Conservation (phyloP, 2,797 vertebrate genomes). For the Aphelocoma californica region DNA sequence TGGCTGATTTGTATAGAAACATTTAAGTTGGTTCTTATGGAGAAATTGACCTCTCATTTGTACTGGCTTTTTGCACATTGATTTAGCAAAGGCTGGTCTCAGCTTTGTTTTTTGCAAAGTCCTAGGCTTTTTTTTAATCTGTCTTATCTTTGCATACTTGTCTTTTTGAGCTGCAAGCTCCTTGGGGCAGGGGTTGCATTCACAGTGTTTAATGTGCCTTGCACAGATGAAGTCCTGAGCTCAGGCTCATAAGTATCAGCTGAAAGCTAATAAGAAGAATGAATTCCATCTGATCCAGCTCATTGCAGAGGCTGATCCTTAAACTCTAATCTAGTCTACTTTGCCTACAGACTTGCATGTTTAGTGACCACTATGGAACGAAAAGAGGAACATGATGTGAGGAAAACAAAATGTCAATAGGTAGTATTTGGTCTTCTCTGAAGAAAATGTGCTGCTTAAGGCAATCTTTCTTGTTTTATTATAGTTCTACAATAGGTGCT, state of each 20-base stretch:
- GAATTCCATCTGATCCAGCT: constrained; percentile 34
- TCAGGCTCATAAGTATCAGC: constrained; percentile 24
- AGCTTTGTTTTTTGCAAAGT: not conserved
- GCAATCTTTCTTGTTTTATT: constrained; percentile 48
- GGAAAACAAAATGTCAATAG: not conserved
- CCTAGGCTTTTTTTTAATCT: not conserved
- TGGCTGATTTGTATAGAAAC: constrained; percentile 1
- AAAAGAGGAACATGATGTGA: not conserved
- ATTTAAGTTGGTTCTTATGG: not conserved
- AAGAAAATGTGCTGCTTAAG: constrained; percentile 38
- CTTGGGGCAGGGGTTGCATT: constrained; percentile 42
- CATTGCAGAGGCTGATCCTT: constrained; percentile 33
- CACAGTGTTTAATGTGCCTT: constrained; percentile 44
- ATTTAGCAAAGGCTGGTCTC: not conserved
- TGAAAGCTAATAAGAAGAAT: constrained; percentile 50
- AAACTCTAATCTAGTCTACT: constrained; percentile 17
- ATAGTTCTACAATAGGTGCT: constrained; percentile 71
- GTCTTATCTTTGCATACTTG: constrained; percentile 22
- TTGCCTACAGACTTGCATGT: constrained; percentile 34
- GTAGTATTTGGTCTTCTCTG: not conserved
- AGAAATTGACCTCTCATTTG: not conserved
- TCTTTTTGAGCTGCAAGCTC: not conserved
- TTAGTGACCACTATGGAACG: not conserved
- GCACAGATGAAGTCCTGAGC: not conserved
- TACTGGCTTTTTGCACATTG: not conserved